These are phyloP conservation scores for Chaetoderma sp. DNA, from an alignment of 2,888 invertebrate genomes.

Conservation along the genomic window DNA sequence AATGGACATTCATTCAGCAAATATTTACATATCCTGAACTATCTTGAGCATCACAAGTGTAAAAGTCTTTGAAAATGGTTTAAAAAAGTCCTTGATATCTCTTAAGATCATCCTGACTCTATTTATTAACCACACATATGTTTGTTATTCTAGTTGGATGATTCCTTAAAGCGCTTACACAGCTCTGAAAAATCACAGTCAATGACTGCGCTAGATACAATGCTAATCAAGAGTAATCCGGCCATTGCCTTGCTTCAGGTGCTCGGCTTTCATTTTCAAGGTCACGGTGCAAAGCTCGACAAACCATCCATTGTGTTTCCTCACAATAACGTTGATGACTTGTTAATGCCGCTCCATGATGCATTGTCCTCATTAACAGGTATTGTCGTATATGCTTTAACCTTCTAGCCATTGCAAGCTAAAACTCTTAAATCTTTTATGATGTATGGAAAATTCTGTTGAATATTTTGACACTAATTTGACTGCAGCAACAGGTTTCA, in stretches of 20 bases:
- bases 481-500: no score
- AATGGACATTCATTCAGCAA: no score
- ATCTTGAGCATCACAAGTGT: no score
- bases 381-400: conserved; percentile 23
- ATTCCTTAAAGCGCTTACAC: conserved; percentile 60
- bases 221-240: conserved; percentile 36
- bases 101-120: no score
- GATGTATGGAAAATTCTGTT: no score
- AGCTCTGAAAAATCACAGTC: conserved; percentile 52
- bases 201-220: conserved; percentile 45
- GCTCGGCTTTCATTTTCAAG: conserved; percentile 65
- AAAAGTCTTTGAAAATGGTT: no score
- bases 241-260: conserved; percentile 54
- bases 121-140: no score
- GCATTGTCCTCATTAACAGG: conserved; percentile 52
- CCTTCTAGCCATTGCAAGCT: not conserved
- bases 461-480: no score
- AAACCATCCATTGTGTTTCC: conserved; percentile 62
- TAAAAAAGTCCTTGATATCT: no score
- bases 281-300: conserved; percentile 43
- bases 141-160: conserved; percentile 64
- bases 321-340: conserved; percentile 62
- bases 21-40: no score
- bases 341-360: conserved; percentile 59
- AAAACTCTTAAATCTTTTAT: no score